Evolutionary conservation across 2,113 vertebrate genomes (phyloP).

Genomic region (Rhinolophus ferrumequinum): DNA sequence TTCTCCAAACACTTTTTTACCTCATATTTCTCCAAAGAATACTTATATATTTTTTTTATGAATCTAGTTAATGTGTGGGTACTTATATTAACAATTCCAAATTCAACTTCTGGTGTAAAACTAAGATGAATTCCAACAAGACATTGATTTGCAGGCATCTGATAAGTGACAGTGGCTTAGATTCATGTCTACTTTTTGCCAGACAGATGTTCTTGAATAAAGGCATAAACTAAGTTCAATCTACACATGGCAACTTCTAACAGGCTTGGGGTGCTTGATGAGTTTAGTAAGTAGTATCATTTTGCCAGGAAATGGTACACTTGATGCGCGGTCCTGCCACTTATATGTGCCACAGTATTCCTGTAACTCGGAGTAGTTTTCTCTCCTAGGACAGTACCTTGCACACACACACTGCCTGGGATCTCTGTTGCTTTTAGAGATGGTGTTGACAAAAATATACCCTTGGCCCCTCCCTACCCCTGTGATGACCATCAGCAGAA

Average conservation of each 20-base stretch:
- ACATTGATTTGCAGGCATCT: background rate
- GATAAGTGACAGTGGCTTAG: background rate
- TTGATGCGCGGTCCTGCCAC: background rate
- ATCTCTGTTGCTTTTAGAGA: background rate
- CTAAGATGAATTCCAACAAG: background rate
- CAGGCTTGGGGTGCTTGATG: background rate
- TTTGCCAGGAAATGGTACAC: background rate
- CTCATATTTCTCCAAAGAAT: background rate
- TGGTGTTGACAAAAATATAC: background rate
- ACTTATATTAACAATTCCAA: background rate
- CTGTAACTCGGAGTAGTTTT: background rate
- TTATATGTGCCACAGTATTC: background rate
- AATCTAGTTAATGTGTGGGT: background rate
- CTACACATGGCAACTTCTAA: background rate
- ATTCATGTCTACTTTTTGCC: background rate
- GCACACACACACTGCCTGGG: accelerated
- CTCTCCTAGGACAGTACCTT: background rate
- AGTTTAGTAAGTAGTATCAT: background rate
- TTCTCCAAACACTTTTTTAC: background rate
- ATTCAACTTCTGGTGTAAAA: background rate
- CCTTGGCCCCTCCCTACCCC: accelerated
- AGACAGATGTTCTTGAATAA: background rate
- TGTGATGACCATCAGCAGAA: background rate
- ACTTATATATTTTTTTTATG: background rate
- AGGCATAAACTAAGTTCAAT: background rate